Percentiles rank a stretch among this genome's conserved stretches.
phyloP scores from a whole-genome alignment of 23 tunicate genomes.

The Oikopleura vanhoeffeni region DNA sequence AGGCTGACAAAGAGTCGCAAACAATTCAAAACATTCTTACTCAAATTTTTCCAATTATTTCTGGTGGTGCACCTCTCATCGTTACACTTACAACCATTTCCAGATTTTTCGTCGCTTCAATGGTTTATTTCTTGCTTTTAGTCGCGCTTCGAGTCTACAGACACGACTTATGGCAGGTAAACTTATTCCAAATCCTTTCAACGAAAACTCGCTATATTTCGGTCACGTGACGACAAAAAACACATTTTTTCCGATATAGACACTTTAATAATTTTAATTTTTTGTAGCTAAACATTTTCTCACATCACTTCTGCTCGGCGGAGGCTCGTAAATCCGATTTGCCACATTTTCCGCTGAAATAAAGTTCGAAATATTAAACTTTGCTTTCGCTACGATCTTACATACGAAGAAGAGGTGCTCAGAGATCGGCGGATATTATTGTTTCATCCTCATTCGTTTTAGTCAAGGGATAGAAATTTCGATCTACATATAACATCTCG shows the following conservation, averaged over 20 bases:
- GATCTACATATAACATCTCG: too few species aligned
- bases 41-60: not conserved
- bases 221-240: too few species aligned
- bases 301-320: slow-evolving; percentile 75
- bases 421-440: slow-evolving; percentile 70
- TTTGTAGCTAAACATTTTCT: slow-evolving; percentile 57
- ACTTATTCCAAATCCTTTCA: too few species aligned
- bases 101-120: not conserved
- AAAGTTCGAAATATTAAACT: slow-evolving; percentile 60
- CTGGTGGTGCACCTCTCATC: not conserved
- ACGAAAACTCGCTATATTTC: too few species aligned
- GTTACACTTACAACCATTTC: not conserved
- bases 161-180: slow-evolving; percentile 2
- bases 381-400: slow-evolving; percentile 76
- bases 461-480: not conserved
- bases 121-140: not conserved
- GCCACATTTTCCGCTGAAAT: slow-evolving; percentile 86
- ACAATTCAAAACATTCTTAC: too few species aligned
- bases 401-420: slow-evolving; percentile 77
- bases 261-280: too few species aligned
- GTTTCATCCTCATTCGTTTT: slow-evolving; percentile 55
- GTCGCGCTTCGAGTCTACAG: not conserved
- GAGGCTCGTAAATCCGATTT: slow-evolving; percentile 50
- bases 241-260: too few species aligned
- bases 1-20: too few species aligned